phyloP scores from a whole-genome alignment of 2,113 vertebrate species.

The Esox niger region DNA sequence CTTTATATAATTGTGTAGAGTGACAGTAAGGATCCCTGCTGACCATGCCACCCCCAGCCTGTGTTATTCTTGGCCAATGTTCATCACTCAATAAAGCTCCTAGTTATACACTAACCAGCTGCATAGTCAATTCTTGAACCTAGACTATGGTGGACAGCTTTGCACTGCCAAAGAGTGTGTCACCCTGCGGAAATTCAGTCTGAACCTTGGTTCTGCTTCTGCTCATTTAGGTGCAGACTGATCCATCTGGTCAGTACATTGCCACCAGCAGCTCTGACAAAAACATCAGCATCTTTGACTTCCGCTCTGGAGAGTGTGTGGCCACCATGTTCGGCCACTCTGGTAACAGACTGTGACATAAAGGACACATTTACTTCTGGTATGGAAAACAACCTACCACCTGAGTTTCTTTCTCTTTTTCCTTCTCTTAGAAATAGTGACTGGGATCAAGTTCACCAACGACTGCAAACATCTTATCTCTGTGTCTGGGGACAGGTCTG shows the following conservation, averaged over 20 bases:
- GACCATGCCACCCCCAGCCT: no score
- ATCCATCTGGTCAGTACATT: constrained; percentile 93
- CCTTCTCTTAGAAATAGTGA: constrained; percentile 86
- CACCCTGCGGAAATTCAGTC: not conserved
- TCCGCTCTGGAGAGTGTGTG: constrained; percentile 90
- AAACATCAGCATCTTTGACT: constrained; percentile 94
- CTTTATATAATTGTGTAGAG: no score
- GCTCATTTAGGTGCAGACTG: constrained; percentile 83
- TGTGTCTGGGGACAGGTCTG: constrained; percentile 96
- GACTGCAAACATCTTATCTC: constrained; percentile 94
- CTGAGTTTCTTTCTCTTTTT: not conserved
- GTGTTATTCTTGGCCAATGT: no score
- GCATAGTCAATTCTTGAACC: no score
- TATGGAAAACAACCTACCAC: not conserved
- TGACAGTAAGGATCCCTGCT: no score
- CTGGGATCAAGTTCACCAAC: constrained; percentile 93
- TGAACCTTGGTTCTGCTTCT: not conserved
- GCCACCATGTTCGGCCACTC: constrained; percentile 95
- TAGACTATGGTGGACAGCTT: no score
- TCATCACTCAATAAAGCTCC: no score
- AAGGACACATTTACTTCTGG: no score
- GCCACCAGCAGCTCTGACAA: constrained; percentile 96
- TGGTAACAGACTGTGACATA: constrained; percentile 66
- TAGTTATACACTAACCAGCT: no score
- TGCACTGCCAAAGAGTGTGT: no score